A percentile compares a stretch with the other conserved stretches of the same genome.
Evolutionary conservation across 2,113 vertebrate species (phyloP).

Genomic region (Acrocephalus arundinaceus): DNA sequence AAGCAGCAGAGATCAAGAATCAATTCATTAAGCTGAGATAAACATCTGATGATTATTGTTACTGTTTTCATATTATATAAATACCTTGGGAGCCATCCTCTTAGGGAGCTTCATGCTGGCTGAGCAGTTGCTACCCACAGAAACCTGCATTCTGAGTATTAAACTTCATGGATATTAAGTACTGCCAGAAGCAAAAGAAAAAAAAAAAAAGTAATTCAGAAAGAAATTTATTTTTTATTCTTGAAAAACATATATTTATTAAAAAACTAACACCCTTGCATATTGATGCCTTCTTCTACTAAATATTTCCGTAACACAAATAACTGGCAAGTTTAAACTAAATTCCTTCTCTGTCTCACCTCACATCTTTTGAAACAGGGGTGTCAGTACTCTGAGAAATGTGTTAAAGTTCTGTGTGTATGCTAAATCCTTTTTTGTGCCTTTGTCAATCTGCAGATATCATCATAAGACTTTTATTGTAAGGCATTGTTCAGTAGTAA

Average conservation of each 20-base stretch:
- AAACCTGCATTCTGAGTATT: neutral
- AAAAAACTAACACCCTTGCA: neutral
- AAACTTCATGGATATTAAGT: slow-evolving; percentile 21
- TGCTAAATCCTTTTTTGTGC: neutral
- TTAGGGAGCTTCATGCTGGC: slow-evolving; percentile 4
- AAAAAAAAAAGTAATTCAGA: neutral
- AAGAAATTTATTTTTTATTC: neutral
- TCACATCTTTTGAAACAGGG: neutral
- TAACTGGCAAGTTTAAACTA: neutral
- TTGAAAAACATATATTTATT: neutral
- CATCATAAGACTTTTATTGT: neutral
- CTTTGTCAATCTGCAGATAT: neutral
- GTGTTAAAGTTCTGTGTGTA: neutral
- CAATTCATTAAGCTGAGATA: neutral
- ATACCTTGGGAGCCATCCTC: neutral
- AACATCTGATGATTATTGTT: neutral
- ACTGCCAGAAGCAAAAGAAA: neutral
- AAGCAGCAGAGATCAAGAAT: slow-evolving; percentile 2
- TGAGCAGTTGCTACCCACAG: slow-evolving; percentile 17
- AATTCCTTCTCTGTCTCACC: neutral
- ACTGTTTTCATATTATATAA: neutral
- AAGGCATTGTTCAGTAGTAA: neutral
- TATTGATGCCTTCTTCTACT: neutral
- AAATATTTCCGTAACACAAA: neutral
- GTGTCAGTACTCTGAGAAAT: neutral